phyloP scores from a whole-genome alignment of 2,888 invertebrate genomes.

The Actias luna region DNA sequence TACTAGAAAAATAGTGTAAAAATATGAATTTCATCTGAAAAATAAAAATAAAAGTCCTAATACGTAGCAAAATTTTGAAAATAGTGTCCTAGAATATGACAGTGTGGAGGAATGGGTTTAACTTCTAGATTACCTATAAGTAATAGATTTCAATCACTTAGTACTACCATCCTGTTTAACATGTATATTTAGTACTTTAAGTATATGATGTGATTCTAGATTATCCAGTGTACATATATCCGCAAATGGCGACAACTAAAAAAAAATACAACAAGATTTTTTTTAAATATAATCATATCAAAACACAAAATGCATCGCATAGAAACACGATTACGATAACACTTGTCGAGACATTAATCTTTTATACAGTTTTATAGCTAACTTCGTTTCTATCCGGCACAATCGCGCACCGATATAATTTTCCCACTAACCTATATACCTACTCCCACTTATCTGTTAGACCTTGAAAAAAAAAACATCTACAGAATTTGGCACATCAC shows the following conservation, averaged over 20 bases:
- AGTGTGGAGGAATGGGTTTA: no score
- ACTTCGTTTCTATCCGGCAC: neutral
- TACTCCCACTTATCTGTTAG: conserved; percentile 39
- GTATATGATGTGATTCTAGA: no score
- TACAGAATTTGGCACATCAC: conserved; percentile 53
- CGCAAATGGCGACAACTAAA: neutral
- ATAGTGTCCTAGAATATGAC: no score
- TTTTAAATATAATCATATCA: neutral
- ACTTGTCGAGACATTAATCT: neutral
- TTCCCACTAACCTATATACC: conserved; percentile 49
- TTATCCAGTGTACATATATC: no score
- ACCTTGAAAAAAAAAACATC: conserved; percentile 46
- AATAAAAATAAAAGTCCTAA: no score
- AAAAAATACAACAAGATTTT: neutral
- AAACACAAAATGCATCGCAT: neutral
- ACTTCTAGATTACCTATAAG: no score
- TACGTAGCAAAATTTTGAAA: no score
- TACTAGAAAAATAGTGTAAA: no score
- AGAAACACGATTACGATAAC: neutral
- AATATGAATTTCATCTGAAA: no score
- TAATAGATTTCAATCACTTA: no score
- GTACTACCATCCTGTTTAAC: no score
- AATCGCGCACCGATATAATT: conserved; percentile 16
- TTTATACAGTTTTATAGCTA: neutral
- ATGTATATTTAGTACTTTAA: no score